A percentile compares a stretch with the other conserved stretches of the same genome.
Evolutionary conservation across 2,888 invertebrate genomes (phyloP).

Genomic region (Meteorus colon): DNA sequence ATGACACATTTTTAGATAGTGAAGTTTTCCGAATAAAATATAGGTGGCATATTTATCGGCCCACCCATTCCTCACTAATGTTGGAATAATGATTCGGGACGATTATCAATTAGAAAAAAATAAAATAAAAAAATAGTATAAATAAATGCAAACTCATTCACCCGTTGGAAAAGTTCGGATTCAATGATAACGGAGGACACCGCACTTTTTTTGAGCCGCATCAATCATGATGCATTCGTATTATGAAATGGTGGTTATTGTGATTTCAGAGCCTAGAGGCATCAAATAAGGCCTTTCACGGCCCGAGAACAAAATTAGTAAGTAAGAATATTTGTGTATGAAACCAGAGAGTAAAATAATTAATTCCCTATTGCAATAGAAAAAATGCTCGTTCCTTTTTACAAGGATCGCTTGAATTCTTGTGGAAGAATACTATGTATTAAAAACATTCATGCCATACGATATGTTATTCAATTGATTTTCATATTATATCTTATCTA

Average conservation of each 20-base stretch:
- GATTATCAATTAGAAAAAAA: neutral
- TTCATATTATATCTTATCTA: slow-evolving; percentile 28
- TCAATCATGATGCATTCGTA: slow-evolving; percentile 50
- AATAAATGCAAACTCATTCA: neutral
- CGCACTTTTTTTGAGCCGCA: neutral
- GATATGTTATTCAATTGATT: slow-evolving; percentile 13
- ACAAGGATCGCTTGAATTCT: slow-evolving; percentile 48
- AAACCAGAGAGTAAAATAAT: slow-evolving; percentile 63
- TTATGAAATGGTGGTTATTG: slow-evolving; percentile 72
- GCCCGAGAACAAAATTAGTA: slow-evolving; percentile 74
- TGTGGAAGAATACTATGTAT: slow-evolving; percentile 17
- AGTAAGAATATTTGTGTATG: slow-evolving; percentile 72
- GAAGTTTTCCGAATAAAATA: neutral
- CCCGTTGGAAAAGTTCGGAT: neutral
- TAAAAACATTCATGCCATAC: slow-evolving; percentile 20
- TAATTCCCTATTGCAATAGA: slow-evolving; percentile 49
- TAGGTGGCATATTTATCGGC: neutral
- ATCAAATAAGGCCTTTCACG: slow-evolving; percentile 74
- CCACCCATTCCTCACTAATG: neutral
- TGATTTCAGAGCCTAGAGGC: slow-evolving; percentile 74
- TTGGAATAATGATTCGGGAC: neutral
- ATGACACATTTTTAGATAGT: neutral
- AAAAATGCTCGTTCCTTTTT: slow-evolving; percentile 51
- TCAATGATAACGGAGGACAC: neutral
- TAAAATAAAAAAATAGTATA: too few species aligned